phyloP scores from a whole-genome alignment of 2,797 vertebrate genomes.

The Lagocephalus sceleratus region DNA sequence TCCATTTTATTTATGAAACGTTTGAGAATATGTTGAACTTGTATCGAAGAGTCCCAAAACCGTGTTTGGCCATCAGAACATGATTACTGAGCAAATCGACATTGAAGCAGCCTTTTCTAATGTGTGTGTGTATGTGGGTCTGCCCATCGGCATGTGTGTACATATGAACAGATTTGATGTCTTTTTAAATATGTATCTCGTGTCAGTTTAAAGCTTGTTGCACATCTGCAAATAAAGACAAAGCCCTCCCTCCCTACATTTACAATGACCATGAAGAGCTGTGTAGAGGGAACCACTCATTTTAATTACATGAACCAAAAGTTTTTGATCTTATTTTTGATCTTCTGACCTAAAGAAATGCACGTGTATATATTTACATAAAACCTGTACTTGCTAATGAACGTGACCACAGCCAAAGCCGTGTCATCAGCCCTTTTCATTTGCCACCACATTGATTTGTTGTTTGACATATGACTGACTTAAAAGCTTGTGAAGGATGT shows the following conservation, averaged over 20 bases:
- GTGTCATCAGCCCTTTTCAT: constrained; percentile 14
- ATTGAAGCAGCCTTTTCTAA: constrained; percentile 53
- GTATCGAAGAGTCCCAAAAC: constrained; percentile 50
- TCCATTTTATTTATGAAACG: constrained; percentile 77
- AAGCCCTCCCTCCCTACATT: no score
- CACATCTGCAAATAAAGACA: no score
- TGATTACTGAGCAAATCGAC: constrained; percentile 54
- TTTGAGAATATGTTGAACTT: constrained; percentile 68
- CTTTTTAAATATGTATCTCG: constrained; percentile 1
- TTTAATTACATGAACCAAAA: constrained; percentile 35
- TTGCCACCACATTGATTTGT: background rate
- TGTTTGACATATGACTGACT: no score
- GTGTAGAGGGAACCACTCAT: constrained; percentile 16
- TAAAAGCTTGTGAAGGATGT: no score
- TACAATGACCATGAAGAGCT: constrained; percentile 1
- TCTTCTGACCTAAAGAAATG: constrained; percentile 58
- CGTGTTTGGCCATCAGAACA: constrained; percentile 32
- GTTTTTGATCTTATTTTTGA: no score
- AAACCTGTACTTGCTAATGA: constrained; percentile 50
- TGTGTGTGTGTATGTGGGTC: constrained; percentile 21
- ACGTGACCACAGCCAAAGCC: constrained; percentile 55
- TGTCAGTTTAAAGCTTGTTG: no score
- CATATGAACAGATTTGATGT: constrained; percentile 30
- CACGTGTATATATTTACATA: constrained; percentile 56
- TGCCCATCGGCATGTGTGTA: constrained; percentile 19